Percentiles rank a stretch among this genome's conserved stretches.
Conservation (phyloP, 2,888 invertebrate genomes). For the Saturnia pavonia region DNA sequence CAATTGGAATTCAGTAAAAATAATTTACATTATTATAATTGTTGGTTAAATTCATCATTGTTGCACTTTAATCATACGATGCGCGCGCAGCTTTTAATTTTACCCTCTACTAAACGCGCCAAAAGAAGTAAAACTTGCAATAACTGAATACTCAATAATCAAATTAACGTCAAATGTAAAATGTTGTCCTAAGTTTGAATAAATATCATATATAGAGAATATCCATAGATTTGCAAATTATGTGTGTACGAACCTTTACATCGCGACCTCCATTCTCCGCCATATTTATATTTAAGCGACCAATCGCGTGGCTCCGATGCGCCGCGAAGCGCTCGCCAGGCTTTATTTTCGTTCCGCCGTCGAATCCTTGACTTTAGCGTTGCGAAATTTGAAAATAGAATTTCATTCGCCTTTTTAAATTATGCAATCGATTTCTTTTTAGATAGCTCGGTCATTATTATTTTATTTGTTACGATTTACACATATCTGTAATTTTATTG, state of each 20-base stretch:
- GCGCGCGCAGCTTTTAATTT: too few relatives aligned
- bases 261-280: slow-evolving; percentile 1
- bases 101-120: too few relatives aligned
- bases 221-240: neutral
- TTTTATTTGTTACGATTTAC: neutral
- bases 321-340: neutral
- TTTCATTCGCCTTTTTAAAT: slow-evolving; percentile 9
- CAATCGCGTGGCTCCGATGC: slow-evolving; percentile 11
- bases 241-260: neutral
- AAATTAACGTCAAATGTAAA: too few relatives aligned
- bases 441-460: neutral
- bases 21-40: too few relatives aligned
- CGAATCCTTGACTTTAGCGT: slow-evolving; percentile 15
- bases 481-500: neutral
- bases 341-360: slow-evolving; percentile 4
- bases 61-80: too few relatives aligned
- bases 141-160: too few relatives aligned
- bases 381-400: slow-evolving; percentile 12
- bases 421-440: slow-evolving; percentile 10
- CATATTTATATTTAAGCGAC: slow-evolving; percentile 11
- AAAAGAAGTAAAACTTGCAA: too few relatives aligned
- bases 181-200: too few relatives aligned
- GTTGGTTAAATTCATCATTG: too few relatives aligned
- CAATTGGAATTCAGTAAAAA: too few relatives aligned
- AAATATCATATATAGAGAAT: too few relatives aligned